Base-by-base conservation (phyloP, 2,888 invertebrate genomes). In the Escarpia spicata region DNA sequence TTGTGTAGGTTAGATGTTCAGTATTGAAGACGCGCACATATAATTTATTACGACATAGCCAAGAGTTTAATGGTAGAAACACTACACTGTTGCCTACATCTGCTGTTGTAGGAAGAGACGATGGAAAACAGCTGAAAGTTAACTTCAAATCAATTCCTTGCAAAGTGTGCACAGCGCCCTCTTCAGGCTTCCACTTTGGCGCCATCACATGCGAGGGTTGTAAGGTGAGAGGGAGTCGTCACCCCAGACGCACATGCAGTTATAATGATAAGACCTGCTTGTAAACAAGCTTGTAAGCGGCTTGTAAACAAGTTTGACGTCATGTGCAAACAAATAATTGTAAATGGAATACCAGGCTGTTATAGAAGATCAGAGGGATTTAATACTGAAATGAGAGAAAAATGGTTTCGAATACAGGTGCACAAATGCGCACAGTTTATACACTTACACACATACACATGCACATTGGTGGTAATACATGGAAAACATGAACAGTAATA, bases 121-220 rank as follows among this genome's bases (percentile, higher is more conserved):
- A 93, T 37, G 93, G 93, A 43, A 94, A 93, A 91, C 94, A 93
- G 90, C 92, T 94, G 92, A 94, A 94, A 91, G 94, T 94, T n/a
- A 93, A 94, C 93, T 94, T 94, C 92, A 93, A 93, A 43, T 75
- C 93, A 60, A 96, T 96, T 92, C 96, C 96, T 10, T 96, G 96
- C 93, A 95, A 96, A 89, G 96, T 96, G 26, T 96, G 96, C 94
- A 94, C 95, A 26, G 96, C 96, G 10, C 95, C 96, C 0, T 96
- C 96, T 0, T 96, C 96, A 89, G 96, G 96, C 4, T 96, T 96
- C 93, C 96, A 96, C 93, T 96, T 96, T 94, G 96, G 96, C 31
- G 96, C 96, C 60, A 95, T 96, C 45, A 96, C 96, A 6, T 96
- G 96, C 94, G 96, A 96, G 94, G 96, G 96, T 8, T 96, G 96